These are phyloP conservation scores for Pangasius macronema DNA, from an alignment of 2,797 vertebrate genomes.

Conservation along the genomic window DNA sequence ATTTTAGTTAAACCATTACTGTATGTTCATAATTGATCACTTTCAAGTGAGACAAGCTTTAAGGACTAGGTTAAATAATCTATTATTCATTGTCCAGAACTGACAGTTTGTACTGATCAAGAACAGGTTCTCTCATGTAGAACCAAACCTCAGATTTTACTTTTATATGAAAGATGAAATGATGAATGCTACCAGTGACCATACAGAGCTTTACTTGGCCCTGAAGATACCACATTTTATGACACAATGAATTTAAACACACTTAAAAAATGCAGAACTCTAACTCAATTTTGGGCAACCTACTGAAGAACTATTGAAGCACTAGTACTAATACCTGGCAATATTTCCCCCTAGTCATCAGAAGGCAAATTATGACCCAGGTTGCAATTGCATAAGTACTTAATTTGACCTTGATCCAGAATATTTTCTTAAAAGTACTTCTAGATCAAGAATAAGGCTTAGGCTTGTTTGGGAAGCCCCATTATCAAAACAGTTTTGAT, in stretches of 20 bases:
- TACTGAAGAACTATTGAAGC: constrained; percentile 5
- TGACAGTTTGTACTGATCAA: constrained; percentile 22
- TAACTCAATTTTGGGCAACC: constrained; percentile 9
- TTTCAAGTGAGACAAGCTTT: constrained; percentile 23
- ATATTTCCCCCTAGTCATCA: constrained; percentile 6
- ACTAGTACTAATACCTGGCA: constrained; percentile 8
- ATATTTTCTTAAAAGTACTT: constrained; percentile 32
- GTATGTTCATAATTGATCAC: constrained; percentile 27
- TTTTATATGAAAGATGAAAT: constrained; percentile 9
- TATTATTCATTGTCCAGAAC: constrained; percentile 1
- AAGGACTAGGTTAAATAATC: constrained; percentile 18
- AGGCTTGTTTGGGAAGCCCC: constrained; percentile 61
- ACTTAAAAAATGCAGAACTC: constrained; percentile 5
- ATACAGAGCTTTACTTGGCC: neutral
- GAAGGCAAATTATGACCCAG: constrained; percentile 38
- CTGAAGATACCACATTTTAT: constrained; percentile 14
- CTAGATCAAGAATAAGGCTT: constrained; percentile 55
- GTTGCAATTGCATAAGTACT: constrained; percentile 42
- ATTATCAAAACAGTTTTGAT: constrained; percentile 53
- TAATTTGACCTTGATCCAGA: constrained; percentile 37
- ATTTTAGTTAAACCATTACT: constrained; percentile 21
- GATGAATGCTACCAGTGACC: constrained; percentile 2
- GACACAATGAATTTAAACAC: neutral
- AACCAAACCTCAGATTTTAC: neutral
- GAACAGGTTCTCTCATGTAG: neutral